These are phyloP conservation scores for Pelvicachromis taeniatus DNA, from an alignment of 2,113 vertebrate species.

Conservation along the genomic window DNA sequence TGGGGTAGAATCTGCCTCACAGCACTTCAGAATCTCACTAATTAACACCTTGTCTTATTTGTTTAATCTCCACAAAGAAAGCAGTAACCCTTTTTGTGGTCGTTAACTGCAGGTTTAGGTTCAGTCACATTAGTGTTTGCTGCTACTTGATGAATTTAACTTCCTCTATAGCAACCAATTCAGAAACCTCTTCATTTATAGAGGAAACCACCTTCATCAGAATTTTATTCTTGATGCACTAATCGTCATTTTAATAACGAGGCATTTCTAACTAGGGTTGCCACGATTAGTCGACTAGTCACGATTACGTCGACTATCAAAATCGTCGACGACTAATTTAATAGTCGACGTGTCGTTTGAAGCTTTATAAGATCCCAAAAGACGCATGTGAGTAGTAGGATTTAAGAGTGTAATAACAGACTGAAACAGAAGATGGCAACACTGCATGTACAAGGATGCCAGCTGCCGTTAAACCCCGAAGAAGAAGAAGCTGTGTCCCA, in stretches of 20 bases:
- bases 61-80: not conserved
- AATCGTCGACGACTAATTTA: no score
- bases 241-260: not conserved
- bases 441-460: no score
- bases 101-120: not conserved
- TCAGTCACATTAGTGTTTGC: not conserved
- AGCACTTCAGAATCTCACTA: not conserved
- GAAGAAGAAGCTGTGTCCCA: no score
- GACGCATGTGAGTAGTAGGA: no score
- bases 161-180: not conserved
- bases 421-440: no score
- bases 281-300: no score
- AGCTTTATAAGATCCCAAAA: no score
- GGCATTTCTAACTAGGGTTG: not conserved
- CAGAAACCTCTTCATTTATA: not conserved
- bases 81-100: not conserved
- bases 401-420: no score
- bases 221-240: not conserved
- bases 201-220: not conserved
- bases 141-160: not conserved
- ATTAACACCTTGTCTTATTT: not conserved
- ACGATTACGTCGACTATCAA: no score
- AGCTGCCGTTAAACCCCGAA: no score
- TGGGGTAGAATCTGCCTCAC: not conserved
- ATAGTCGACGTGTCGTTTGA: no score